Base-by-base conservation (phyloP, 2,113 vertebrate genomes). In the Agapornis roseicollis region DNA sequence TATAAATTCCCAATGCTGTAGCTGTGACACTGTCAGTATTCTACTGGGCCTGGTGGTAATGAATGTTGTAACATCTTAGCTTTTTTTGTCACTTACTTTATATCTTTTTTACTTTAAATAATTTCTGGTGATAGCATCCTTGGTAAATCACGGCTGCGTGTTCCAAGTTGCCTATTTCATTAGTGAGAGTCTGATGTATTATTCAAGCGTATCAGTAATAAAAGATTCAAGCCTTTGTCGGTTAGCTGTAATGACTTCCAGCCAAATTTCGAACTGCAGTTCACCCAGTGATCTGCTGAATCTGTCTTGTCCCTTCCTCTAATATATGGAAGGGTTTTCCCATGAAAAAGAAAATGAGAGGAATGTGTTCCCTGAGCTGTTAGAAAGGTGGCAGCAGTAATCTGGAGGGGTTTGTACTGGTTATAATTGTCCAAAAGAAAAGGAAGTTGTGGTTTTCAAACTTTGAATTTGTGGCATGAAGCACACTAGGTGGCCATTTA, bases 191-290 rank as follows among this genome's bases (percentile, higher is more conserved):
- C 24, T 94, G 56, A 95, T 97, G 50, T 95, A 92, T 96, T 97
- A 80, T 96, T 97, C 80, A 96, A 90, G 79, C 80, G 97, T 96
- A 96, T 94, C 74, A 78, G 77, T 95, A 94, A 89, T 95, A 94
- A 97, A 97, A 97, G 52, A 90, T 95, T 95, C 95, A 97, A 96
- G 76, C 49, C 53, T 89, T 90, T 84, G 27, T 46, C 17, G 10
- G 19, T 92, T 95, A 93, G 73, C 69, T 91, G 7, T 88, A 87
- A 79, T 9, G 28, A 74, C 52, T 87, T 87, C 61, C 69, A 80
- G 46, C n/a, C 42, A 95, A 37, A 85, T 91, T 96, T 90, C 37
- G 74, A n/a, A 39, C 69, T 87, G 19, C 55, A 56, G 61, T 37
- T 83, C 74, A 94, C 55, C 49, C 68, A 84, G 1, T 44, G 44